Conservation (phyloP, 1,140 invertebrate species). For the Trichoplusia ni region DNA sequence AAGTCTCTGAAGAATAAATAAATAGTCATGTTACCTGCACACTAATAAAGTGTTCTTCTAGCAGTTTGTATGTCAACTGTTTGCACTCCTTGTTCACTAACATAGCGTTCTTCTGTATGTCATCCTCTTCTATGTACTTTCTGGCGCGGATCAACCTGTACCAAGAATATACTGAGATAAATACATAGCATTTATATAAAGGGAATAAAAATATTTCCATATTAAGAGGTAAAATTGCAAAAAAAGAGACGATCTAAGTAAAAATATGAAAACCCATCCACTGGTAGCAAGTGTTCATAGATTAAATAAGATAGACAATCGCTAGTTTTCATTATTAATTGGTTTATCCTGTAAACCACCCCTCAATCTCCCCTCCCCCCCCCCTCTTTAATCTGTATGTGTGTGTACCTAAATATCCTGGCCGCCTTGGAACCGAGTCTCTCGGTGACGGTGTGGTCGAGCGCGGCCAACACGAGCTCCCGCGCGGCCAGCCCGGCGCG, state of each 20-base stretch:
- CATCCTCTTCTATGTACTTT: constrained; percentile 92
- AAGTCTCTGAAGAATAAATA: not conserved
- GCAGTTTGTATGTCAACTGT: constrained; percentile 89
- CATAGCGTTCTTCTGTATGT: constrained; percentile 94
- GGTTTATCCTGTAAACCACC: no score
- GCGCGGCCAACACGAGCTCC: constrained; percentile 85
- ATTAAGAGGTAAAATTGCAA: no score
- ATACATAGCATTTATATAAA: no score
- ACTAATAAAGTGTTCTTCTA: constrained; percentile 91
- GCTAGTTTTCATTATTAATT: no score
- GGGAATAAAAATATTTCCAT: no score
- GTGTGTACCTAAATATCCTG: constrained; percentile 87
- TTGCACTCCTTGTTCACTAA: constrained; percentile 94
- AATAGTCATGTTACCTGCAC: constrained; percentile 80
- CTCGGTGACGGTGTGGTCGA: constrained; percentile 90
- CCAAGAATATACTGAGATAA: no score
- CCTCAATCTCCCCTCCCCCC: no score
- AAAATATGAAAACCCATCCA: no score
- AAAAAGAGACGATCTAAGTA: no score
- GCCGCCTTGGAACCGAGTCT: constrained; percentile 92
- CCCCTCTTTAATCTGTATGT: not conserved
- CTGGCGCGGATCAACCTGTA: constrained; percentile 88
- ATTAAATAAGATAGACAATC: no score
- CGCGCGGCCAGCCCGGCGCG: constrained; percentile 85
- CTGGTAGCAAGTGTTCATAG: no score